phyloP scores from a whole-genome alignment of 2,888 invertebrate species.

The Eupithecia subfuscata region DNA sequence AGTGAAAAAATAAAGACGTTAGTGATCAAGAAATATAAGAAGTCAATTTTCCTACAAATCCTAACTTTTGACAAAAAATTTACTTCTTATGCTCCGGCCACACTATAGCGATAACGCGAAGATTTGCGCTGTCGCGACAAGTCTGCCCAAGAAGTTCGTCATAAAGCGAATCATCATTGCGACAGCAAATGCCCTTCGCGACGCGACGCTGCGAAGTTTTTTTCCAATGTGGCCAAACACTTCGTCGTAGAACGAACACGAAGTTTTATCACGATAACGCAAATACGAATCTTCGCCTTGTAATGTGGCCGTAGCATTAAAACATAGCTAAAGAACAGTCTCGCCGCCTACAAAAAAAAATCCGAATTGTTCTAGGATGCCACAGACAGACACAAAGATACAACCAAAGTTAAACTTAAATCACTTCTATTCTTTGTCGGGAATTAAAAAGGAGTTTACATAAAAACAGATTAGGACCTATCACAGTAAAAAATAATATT shows the following conservation, averaged over 20 bases:
- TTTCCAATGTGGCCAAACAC: too few species aligned
- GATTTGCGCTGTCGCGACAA: too few species aligned
- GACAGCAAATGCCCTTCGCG: too few species aligned
- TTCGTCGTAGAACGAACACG: too few species aligned
- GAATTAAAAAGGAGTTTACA: neutral
- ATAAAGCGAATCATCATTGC: too few species aligned
- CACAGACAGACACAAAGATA: neutral
- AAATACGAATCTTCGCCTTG: too few species aligned
- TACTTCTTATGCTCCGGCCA: too few species aligned
- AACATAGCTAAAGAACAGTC: neutral
- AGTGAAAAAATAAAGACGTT: slow-evolving; percentile 22
- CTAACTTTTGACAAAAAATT: neutral
- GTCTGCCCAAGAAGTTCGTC: too few species aligned
- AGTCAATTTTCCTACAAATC: neutral
- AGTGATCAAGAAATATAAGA: neutral
- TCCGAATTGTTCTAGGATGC: neutral
- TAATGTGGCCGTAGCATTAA: too few species aligned
- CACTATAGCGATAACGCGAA: too few species aligned
- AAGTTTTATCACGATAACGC: too few species aligned
- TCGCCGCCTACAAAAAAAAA: neutral
- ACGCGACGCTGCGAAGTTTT: too few species aligned
- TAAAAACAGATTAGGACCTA: neutral
- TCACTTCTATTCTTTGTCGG: neutral
- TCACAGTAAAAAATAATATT: neutral
- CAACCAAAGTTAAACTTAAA: neutral